phyloP scores from a whole-genome alignment of 2,888 invertebrate genomes.

The Achlya flavicornis region DNA sequence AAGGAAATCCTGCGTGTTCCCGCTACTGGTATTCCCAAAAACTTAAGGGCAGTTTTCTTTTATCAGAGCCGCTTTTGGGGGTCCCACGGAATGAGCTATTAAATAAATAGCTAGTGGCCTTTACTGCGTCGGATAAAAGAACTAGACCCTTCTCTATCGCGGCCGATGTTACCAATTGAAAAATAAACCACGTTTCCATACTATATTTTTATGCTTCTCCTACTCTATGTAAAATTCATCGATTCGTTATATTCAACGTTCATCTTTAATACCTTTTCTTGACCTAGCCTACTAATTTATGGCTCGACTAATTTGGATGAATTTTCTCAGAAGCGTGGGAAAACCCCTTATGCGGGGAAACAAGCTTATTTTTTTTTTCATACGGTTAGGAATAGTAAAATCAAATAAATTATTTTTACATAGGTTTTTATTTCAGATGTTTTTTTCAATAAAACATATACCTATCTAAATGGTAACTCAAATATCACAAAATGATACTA shows the following conservation, averaged over 20 bases:
- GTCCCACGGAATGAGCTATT: slow-evolving; percentile 50
- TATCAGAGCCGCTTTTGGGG: slow-evolving; percentile 43
- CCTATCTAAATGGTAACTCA: slow-evolving; percentile 54
- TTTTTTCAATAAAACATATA: slow-evolving; percentile 28
- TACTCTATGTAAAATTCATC: background rate
- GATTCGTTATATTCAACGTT: too few relatives aligned
- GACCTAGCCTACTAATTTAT: too few relatives aligned
- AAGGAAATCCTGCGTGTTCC: slow-evolving; percentile 35
- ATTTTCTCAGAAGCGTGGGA: too few relatives aligned
- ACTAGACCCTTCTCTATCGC: slow-evolving; percentile 36
- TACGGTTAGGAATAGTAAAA: slow-evolving; percentile 12
- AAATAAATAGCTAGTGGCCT: slow-evolving; percentile 52
- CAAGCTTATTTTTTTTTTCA: too few relatives aligned
- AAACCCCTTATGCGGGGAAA: too few relatives aligned
- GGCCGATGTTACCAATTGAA: slow-evolving; percentile 36
- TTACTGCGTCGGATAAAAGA: slow-evolving; percentile 41
- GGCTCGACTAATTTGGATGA: too few relatives aligned
- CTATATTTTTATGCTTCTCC: background rate
- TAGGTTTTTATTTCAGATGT: slow-evolving; percentile 38
- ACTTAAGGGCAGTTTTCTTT: slow-evolving; percentile 44
- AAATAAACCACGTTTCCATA: slow-evolving; percentile 22
- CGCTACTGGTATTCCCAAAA: slow-evolving; percentile 41
- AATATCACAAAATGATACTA: slow-evolving; percentile 42
- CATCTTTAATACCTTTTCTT: too few relatives aligned
- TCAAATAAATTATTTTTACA: slow-evolving; percentile 26